A percentile compares a stretch with the other conserved stretches of the same genome.
Evolutionary conservation across 2,797 vertebrate species (phyloP).

Genomic region (Pseudomugil tenellus): DNA sequence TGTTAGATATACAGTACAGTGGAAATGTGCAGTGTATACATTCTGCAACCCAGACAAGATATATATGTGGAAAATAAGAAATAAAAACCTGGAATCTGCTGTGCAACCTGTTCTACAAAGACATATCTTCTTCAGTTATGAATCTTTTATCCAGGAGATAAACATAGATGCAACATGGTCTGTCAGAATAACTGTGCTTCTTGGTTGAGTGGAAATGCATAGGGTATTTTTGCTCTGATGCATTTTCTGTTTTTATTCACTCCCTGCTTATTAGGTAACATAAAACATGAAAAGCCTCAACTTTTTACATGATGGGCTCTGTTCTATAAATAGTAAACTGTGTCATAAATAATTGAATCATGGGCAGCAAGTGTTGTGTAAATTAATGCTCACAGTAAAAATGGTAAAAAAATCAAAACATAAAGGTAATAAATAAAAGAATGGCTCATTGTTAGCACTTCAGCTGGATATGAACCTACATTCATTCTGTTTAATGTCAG

Average conservation of each 20-base stretch:
- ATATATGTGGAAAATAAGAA: conserved; percentile 13
- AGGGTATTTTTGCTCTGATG: conserved; percentile 6
- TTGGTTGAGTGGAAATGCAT: conserved; percentile 31
- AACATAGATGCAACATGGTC: conserved; percentile 32
- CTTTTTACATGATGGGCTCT: conserved; percentile 5
- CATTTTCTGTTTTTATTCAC: conserved; percentile 25
- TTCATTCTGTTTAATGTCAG: conserved; percentile 10
- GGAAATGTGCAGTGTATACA: conserved; percentile 8
- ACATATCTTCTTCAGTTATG: conserved; percentile 24
- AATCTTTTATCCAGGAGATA: conserved; percentile 48
- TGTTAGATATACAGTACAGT: conserved; percentile 25
- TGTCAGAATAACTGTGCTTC: conserved; percentile 21
- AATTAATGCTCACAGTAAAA: conserved; percentile 16
- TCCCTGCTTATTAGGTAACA: conserved; percentile 11
- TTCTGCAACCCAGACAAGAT: too few species aligned
- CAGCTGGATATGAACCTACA: conserved; percentile 4
- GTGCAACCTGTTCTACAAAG: conserved; percentile 31
- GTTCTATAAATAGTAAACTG: background rate
- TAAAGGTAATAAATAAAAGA: conserved; percentile 33
- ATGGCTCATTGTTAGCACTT: conserved; percentile 17
- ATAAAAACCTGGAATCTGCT: background rate
- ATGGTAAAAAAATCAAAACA: conserved; percentile 14
- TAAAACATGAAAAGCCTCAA: conserved; percentile 4
- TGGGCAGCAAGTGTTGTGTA: conserved; percentile 17
- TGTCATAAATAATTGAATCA: conserved; percentile 29